A percentile compares a stretch with the other conserved stretches of the same genome.
Evolutionary conservation across 2,797 vertebrate genomes (phyloP).

Genomic region (Myotis vivesi): DNA sequence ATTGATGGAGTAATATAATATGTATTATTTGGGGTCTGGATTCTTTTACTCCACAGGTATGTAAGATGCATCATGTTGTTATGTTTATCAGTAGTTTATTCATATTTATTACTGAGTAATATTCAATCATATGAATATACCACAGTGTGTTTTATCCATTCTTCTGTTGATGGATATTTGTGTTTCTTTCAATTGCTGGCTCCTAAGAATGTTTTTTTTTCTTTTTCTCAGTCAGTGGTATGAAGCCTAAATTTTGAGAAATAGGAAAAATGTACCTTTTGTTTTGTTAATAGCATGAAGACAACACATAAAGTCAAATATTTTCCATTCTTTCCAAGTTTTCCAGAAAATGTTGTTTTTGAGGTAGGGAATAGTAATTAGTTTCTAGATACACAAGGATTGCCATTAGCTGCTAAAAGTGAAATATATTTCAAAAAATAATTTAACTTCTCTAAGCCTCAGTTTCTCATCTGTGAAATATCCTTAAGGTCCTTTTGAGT

Average conservation of each 20-base stretch:
- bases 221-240: background rate
- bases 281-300: background rate
- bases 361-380: background rate
- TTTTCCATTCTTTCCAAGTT: background rate
- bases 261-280: background rate
- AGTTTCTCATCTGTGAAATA: background rate
- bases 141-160: background rate
- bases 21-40: background rate
- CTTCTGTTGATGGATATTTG: background rate
- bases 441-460: background rate
- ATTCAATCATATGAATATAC: background rate
- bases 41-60: background rate
- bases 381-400: background rate
- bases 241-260: constrained; percentile 26
- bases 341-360: background rate
- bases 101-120: constrained; percentile 12
- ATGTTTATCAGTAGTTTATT: background rate
- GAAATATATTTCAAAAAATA: constrained; percentile 4
- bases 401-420: background rate
- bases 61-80: background rate
- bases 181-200: background rate
- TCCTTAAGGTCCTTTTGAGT: background rate
- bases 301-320: background rate
- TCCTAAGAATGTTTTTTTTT: background rate
- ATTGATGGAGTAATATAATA: background rate